Conservation (phyloP, 2,113 vertebrate species). For the Tupaia tana region DNA sequence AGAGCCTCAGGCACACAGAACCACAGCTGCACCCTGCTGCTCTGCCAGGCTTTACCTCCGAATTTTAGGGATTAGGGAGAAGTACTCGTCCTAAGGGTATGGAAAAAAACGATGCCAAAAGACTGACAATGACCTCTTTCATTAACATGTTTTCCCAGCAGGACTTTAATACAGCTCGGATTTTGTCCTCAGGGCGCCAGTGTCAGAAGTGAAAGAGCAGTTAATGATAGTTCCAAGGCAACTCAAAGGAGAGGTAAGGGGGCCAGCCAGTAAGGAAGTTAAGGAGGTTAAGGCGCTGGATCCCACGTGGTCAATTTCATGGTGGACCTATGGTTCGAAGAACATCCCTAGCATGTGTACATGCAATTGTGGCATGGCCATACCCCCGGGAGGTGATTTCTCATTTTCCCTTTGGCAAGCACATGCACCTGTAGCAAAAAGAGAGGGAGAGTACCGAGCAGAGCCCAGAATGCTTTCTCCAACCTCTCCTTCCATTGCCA, state of each 20-base stretch:
- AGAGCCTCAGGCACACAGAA: background rate
- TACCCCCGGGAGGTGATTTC: too few species aligned
- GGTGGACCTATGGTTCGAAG: too few species aligned
- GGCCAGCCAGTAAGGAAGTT: too few species aligned
- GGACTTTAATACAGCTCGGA: background rate
- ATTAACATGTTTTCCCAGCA: background rate
- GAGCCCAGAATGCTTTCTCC: background rate
- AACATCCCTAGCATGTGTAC: too few species aligned
- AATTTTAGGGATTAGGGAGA: background rate
- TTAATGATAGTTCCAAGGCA: background rate
- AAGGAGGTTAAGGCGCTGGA: too few species aligned
- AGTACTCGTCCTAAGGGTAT: background rate
- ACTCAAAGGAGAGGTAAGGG: background rate
- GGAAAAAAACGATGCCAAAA: background rate
- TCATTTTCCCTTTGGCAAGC: too few species aligned
- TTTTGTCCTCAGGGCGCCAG: background rate
- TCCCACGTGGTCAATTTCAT: too few species aligned
- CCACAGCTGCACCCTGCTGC: background rate
- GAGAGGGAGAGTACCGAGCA: background rate
- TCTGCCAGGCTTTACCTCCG: background rate
- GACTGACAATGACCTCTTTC: background rate
- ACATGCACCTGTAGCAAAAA: too few species aligned
- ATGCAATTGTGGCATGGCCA: too few species aligned
- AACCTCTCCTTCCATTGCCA: background rate
- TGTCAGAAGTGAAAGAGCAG: background rate